Conservation (phyloP, 2,888 invertebrate species). For the Resseliella maxima region DNA sequence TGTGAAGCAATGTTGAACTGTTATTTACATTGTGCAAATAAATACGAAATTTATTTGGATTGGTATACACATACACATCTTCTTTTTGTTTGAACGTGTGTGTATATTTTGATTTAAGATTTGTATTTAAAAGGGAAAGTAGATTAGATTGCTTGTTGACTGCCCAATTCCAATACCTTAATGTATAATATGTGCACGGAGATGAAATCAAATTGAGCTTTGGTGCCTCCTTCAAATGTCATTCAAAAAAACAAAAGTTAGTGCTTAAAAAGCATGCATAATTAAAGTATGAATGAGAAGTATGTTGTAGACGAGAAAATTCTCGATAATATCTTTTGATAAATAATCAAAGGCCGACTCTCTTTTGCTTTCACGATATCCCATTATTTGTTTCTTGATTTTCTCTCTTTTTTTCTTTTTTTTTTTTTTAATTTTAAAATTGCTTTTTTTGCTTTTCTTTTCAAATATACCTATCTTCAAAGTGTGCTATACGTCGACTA, state of each 20-base stretch:
- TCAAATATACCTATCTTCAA: not conserved
- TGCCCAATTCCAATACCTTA: too few relatives aligned
- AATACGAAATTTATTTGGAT: not conserved
- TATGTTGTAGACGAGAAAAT: not conserved
- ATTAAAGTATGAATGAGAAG: slow-evolving; percentile 27
- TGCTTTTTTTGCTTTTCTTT: not conserved
- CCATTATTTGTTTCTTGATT: not conserved
- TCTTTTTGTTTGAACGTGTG: too few relatives aligned
- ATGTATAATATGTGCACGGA: not conserved
- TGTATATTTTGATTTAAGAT: too few relatives aligned
- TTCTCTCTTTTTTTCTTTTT: not conserved
- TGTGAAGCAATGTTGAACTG: not conserved
- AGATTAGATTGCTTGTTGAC: not conserved
- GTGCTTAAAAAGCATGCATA: slow-evolving; percentile 28
- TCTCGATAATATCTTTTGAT: slow-evolving; percentile 42
- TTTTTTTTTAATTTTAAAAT: slow-evolving; percentile 30
- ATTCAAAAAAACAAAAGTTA: slow-evolving; percentile 35
- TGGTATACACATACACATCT: too few relatives aligned
- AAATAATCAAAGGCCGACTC: slow-evolving; percentile 27
- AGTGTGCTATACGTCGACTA: not conserved
- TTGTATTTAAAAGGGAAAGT: too few relatives aligned
- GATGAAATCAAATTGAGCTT: not conserved
- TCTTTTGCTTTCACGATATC: slow-evolving; percentile 20
- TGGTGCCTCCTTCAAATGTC: not conserved
- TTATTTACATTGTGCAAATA: not conserved